Evolutionary conservation across 2,113 vertebrate species (phyloP), one percentile per base, ranked within the genome.

Genomic region (Ramphastos sulfuratus): DNA sequence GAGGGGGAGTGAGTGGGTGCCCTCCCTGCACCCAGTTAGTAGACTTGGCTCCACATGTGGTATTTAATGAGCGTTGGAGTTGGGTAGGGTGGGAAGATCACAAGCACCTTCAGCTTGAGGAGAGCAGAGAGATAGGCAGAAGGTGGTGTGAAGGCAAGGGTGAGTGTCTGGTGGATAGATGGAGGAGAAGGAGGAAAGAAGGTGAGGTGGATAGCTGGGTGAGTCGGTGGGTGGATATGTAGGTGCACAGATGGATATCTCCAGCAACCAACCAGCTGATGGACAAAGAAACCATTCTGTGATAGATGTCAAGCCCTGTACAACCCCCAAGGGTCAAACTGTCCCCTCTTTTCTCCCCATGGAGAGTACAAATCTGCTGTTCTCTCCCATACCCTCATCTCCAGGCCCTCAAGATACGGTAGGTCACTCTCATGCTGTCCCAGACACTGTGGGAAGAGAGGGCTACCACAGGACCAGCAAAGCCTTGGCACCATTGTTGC

Each of bases 331-430:
- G 35, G 7, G 10, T 83, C 56, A 37, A 16, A 35, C 5, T 4
- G 8, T 35, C 64, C 72, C 4, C 1, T 23, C 2, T 4, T 60
- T 82, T 75, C 65, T 67, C 48, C 30, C 25, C 0, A 0, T 2
- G 6, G 48, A 33, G 31, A 56, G 20, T 2, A 52, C 20, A 59
- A 79, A 87, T n/a, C 30, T 4, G 4, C 50, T 73, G 17, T n/a
- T 90, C 33, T 50, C 24, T 30, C 8, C 24, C n/a, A 46, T 12
- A 8, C 37, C 46, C 52, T 83, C 59, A 5, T 20, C 42, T 74
- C 33, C 46, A n/a, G 35, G 42, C 9, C 48, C 73, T 74, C 70
- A n/a, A 24, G 39, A 86, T 15, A 48, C 6, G 3, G 1, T 1
- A n/a, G 20, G 25, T 70, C 44, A 15, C 48, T 52, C 39, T 30